A percentile compares a stretch with the other conserved stretches of the same genome.
These are phyloP conservation scores for Sebastes oblongus DNA, from an alignment of 2,797 vertebrate species.

Conservation along the genomic window DNA sequence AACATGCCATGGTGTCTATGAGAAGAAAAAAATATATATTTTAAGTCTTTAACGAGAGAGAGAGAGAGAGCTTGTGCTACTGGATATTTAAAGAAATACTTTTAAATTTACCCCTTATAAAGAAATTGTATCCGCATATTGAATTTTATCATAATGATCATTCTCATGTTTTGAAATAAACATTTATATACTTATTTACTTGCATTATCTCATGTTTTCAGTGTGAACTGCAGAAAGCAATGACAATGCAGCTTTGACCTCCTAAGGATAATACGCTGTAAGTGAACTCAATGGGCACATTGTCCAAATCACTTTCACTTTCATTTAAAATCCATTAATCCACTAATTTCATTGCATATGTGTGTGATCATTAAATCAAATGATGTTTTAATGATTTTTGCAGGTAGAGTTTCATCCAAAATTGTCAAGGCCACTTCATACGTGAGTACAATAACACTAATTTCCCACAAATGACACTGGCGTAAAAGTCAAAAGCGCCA, in stretches of 20 bases:
- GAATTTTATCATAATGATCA: conserved; percentile 77
- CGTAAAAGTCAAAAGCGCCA: not conserved
- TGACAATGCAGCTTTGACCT: not conserved
- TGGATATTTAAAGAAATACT: conserved; percentile 73
- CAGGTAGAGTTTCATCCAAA: not conserved
- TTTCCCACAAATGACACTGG: not conserved
- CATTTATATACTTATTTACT: conserved; percentile 76
- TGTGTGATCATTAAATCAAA: not conserved
- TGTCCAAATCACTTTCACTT: not conserved
- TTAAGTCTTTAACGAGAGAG: conserved; percentile 48
- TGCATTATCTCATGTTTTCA: conserved; percentile 33
- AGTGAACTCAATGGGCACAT: not conserved
- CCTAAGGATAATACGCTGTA: not conserved
- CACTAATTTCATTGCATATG: not conserved
- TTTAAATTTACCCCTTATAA: conserved; percentile 69
- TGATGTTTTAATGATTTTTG: conserved; percentile 16
- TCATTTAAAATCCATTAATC: conserved; percentile 5
- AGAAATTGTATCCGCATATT: conserved; percentile 71
- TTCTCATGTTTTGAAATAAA: conserved; percentile 84
- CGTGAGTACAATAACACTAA: not conserved
- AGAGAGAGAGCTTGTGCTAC: conserved; percentile 67
- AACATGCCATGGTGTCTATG: conserved; percentile 71
- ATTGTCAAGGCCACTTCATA: not conserved
- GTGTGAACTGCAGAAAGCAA: not conserved
- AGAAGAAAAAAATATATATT: conserved; percentile 45